Conservation (phyloP, 2,113 vertebrate genomes). For the Heliornis fulica region DNA sequence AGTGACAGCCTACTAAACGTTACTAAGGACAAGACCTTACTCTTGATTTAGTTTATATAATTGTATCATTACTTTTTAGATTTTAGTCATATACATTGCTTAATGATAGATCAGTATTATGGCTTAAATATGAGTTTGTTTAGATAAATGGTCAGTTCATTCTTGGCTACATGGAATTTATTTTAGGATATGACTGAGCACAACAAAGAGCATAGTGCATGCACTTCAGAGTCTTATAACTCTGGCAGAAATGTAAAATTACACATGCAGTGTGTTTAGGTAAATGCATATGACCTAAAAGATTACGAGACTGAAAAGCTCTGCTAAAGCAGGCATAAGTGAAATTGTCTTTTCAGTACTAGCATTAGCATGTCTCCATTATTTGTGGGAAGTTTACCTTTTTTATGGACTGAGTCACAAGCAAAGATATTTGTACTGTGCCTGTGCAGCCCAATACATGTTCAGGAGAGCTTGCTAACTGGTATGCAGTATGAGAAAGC, state of each 20-base stretch:
- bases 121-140: not conserved
- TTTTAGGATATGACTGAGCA: not conserved
- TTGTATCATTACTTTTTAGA: not conserved
- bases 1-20: not conserved
- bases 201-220: not conserved
- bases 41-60: not conserved
- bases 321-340: not conserved
- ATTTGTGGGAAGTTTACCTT: rapidly evolving
- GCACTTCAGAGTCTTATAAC: not conserved
- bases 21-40: not conserved
- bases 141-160: not conserved
- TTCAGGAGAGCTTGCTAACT: not conserved
- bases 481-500: not conserved
- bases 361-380: not conserved
- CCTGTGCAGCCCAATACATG: rapidly evolving
- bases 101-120: not conserved
- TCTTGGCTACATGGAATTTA: not conserved
- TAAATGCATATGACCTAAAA: not conserved
- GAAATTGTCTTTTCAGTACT: not conserved
- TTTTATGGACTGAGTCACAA: not conserved
- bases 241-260: not conserved
- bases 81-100: not conserved
- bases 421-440: not conserved
- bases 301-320: not conserved
- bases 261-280: not conserved